phyloP scores from a whole-genome alignment of 2,888 invertebrate genomes.

The Imbricaverruca yamaguchii region DNA sequence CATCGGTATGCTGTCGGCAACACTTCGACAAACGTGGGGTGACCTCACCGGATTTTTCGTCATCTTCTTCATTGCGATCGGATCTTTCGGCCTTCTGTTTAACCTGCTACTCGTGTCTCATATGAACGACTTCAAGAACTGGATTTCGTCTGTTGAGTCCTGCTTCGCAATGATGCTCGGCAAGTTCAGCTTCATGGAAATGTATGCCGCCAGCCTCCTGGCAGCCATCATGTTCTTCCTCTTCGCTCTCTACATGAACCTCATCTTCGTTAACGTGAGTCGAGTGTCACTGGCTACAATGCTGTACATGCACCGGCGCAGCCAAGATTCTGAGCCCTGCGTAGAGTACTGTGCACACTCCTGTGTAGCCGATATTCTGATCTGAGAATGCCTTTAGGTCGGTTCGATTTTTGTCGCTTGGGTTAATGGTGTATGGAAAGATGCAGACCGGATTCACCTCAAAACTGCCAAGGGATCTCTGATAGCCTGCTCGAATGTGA shows the following conservation, averaged over 20 bases:
- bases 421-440: no score
- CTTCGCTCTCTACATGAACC: slow-evolving; percentile 40
- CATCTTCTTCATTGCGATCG: slow-evolving; percentile 44
- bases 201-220: slow-evolving; percentile 35
- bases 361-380: no score
- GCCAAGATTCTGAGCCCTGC: no score
- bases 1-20: slow-evolving; percentile 37
- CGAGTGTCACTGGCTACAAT: no score
- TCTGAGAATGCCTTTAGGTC: no score
- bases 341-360: no score
- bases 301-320: no score
- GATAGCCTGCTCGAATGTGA: no score
- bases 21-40: slow-evolving; percentile 36
- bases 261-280: slow-evolving; percentile 40
- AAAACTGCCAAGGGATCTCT: no score
- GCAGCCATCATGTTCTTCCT: slow-evolving; percentile 40
- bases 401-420: no score
- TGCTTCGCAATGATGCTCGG: slow-evolving; percentile 46
- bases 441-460: no score
- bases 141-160: slow-evolving; percentile 42
- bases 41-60: slow-evolving; percentile 39
- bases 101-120: slow-evolving; percentile 37
- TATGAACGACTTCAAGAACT: slow-evolving; percentile 36
- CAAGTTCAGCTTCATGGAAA: slow-evolving; percentile 42
- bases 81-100: slow-evolving; percentile 41